Percentiles rank a stretch among this genome's conserved stretches.
These are phyloP conservation scores for Neoarius graeffei DNA, from an alignment of 2,113 vertebrate genomes.

Conservation along the genomic window DNA sequence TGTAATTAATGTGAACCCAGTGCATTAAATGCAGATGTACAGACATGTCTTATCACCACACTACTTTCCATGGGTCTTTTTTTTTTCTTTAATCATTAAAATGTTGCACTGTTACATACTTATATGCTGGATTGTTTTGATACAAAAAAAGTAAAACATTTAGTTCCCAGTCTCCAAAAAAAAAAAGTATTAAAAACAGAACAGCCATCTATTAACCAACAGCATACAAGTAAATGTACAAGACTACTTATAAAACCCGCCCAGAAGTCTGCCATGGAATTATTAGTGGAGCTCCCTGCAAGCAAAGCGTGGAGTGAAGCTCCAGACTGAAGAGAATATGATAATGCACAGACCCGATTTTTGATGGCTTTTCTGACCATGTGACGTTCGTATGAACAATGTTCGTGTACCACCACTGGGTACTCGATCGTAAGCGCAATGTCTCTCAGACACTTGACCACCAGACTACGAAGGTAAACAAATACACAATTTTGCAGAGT, in stretches of 20 bases:
- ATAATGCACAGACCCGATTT: no score
- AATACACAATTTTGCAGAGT: no score
- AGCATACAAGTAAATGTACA: background rate
- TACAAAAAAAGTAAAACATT: background rate
- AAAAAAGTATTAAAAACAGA: constrained; percentile 43
- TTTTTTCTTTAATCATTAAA: background rate
- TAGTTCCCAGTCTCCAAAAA: constrained; percentile 50
- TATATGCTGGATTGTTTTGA: background rate
- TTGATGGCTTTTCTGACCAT: no score
- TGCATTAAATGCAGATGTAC: background rate
- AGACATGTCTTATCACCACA: background rate
- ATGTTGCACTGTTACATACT: background rate
- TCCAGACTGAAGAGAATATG: no score
- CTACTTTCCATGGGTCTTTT: background rate
- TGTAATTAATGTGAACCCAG: background rate
- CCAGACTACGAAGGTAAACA: no score
- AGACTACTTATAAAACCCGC: background rate
- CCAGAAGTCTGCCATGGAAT: background rate
- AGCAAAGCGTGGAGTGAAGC: no score
- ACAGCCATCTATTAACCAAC: constrained; percentile 36
- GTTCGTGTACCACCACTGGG: no score
- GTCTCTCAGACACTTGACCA: no score
- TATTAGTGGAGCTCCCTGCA: background rate
- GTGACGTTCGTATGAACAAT: no score
- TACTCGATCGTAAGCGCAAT: no score